Base-by-base conservation (phyloP, 1,140 invertebrate genomes). In the Acromyrmex charruanus region DNA sequence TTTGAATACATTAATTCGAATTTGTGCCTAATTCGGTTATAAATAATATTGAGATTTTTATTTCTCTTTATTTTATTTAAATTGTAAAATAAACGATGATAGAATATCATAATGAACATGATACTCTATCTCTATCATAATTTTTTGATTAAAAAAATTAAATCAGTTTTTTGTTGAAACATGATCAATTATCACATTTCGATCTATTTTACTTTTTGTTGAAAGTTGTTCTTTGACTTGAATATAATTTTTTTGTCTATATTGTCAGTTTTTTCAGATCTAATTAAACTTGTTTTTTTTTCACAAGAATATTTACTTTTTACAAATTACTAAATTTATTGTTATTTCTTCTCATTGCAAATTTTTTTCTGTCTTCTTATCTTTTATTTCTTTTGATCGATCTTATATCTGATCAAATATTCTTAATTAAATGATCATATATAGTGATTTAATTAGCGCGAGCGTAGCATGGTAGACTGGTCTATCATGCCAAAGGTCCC, bases 21-120 rank as follows among this genome's bases (percentile, higher is more conserved):
- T 80, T 80, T 2, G 31, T 55, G 9, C 16, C n/a, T 16, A 69
- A 80, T 69, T 69, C 21, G n/a, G 35, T 39, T 2, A 35, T 35
- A 71, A 58, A 55, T 55, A 71, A 81, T 55, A 44, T 71, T n/a
- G 10, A 81, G 16, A 81, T 71, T 44, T n/a, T 81, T 80, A 18
- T 35, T 28, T 80, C 31, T 55, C 9, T 49, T 49, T 18, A 69
- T 71, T 71, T 81, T 58, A 14, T 55, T 55, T 18, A 69, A 55
- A 39, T 21, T 9, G 14, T 53, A n/a, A 79, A 68, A 35, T 55
- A 16, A 81, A 21, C 16, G 10, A 55, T 55, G 16, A 25, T 28
- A 18, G 16, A 55, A 35, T 77, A 39, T 59, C 21, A 18, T 21
- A 25, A 68, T 55, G 9, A 1, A 39, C 7, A 44, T 44, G 9